Base-by-base conservation (phyloP, 2,888 invertebrate genomes). In the Tetragonula carbonaria region DNA sequence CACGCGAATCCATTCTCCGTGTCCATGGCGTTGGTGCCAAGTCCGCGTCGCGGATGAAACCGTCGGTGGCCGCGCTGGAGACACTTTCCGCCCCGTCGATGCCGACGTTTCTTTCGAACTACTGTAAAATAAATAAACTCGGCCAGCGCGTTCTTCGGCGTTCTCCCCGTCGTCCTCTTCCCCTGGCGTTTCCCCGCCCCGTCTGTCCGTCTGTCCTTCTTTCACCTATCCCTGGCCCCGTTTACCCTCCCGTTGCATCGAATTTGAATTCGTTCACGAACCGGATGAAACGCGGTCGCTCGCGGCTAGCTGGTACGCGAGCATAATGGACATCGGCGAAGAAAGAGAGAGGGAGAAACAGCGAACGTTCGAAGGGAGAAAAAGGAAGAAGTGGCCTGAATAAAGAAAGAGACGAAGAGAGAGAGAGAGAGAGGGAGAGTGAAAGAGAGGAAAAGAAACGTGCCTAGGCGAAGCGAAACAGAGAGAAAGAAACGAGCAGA, bases 1-100 rank as follows among this genome's bases (percentile, higher is more conserved):
- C 88, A 89, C 88, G 81, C 78, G 83, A 83, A 90, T 88, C 85
- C 84, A 86, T 84, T 86, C 77, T 72, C 83, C 85, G 86, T 85
- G 88, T 88, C 82, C 85, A 86, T 73, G 78, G 73, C 66, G 68
- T 81, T 70, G 73, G 68, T 73, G 53, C 68, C 78, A 55, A 63
- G 70, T 66, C 74, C 85, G 71, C 79, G 51, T 14, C 67, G 66
- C 65, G 72, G 67, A 71, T 63, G 65, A 51, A 82, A 76, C 73
- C 53, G 50, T 71, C 62, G 59, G 28, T 74, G 59, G 18, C 66
- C 51, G 62, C 74, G 70, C 67, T 51, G 63, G 11, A 68, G 77
- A 84, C 55, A 67, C 80, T 59, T 72, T 76, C 73, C 59, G 63
- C 73, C 55, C 66, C 70, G 79, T 50, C 75, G 72, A 72, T 75